Base-by-base conservation (phyloP, 2,113 vertebrate species). In the Anthoscopus minutus region DNA sequence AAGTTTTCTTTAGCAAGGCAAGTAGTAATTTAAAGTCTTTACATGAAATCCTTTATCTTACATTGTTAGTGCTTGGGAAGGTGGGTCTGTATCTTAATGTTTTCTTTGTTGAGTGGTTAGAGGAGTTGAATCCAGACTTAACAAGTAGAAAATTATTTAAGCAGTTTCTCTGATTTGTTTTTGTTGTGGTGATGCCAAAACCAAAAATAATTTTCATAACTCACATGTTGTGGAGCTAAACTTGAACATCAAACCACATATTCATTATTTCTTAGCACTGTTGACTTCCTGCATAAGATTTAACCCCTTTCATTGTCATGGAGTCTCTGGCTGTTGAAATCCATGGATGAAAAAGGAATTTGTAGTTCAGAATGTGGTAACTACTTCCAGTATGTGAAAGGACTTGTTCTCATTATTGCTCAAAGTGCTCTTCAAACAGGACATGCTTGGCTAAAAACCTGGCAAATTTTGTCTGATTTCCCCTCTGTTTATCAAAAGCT, bases 401-500 rank as follows among this genome's bases (percentile, higher is more conserved):
- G 45, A 69, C 54, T 80, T 88, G 14, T 67, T 80, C 24, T 85
- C 21, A 7, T 58, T 74, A 51, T 53, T 53, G 42, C 87, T 92
- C 89, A 33, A 94, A 92, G 87, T 89, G 81, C 87, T 91, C 84
- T 96, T 94, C 81, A 81, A 56, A 84, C 78, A 78, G n/a, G 56
- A 77, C 24, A 35, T 0, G 3, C 50, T 78, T 91, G 42, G 31
- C 28, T 85, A 35, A 91, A 91, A 89, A 71, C 37, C 44, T 54
- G 35, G 47, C 23, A 81, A 27, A 37, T 78, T 74, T 70, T 84
- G 28, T 86, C 72, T 38, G 25, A 61, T 88, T 65, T 83, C 18
- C n/a, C 18, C 25, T 64, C 73, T 56, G 13, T 80, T 83, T 81
- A 54, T 73, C 42, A 70, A 47, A 66, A 92, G 20, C 62, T 91